Evolutionary conservation across 2,113 vertebrate genomes (phyloP).

Genomic region (Chloroceryle aenea): DNA sequence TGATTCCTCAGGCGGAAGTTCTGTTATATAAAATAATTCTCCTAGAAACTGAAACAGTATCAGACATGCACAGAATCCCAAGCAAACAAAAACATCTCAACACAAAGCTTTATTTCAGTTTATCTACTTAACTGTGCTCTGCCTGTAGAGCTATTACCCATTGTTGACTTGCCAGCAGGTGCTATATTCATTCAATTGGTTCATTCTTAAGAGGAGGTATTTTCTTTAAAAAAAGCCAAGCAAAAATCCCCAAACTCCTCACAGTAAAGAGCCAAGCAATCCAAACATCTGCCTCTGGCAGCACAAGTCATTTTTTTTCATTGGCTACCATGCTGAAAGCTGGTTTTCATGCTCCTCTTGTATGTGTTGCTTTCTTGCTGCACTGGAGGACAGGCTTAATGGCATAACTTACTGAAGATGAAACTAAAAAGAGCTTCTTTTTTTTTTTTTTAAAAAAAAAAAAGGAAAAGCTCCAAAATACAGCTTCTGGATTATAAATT

Average conservation of each 20-base stretch:
- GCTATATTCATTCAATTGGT: background rate
- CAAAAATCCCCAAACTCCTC: background rate
- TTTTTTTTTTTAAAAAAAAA: background rate
- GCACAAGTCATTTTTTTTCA: background rate
- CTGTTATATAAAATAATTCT: constrained; percentile 54
- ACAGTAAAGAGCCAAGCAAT: background rate
- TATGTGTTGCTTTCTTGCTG: background rate
- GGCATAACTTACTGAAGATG: background rate
- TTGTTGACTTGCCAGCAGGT: background rate
- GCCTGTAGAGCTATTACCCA: background rate
- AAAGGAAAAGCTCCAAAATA: background rate
- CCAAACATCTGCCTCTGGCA: background rate
- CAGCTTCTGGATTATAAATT: background rate
- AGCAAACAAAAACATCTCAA: constrained; percentile 5
- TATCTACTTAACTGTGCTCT: constrained; percentile 25
- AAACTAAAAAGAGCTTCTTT: background rate
- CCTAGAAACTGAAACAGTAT: constrained; percentile 60
- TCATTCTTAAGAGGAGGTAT: background rate
- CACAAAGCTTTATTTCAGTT: background rate
- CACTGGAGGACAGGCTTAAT: background rate
- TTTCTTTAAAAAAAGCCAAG: background rate
- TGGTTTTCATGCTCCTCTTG: background rate
- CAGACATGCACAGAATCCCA: constrained; percentile 4
- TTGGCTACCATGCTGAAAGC: background rate
- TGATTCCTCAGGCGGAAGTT: constrained; percentile 74